phyloP scores from a whole-genome alignment of 23 tunicate genomes.

The Oikopleura albicans region DNA sequence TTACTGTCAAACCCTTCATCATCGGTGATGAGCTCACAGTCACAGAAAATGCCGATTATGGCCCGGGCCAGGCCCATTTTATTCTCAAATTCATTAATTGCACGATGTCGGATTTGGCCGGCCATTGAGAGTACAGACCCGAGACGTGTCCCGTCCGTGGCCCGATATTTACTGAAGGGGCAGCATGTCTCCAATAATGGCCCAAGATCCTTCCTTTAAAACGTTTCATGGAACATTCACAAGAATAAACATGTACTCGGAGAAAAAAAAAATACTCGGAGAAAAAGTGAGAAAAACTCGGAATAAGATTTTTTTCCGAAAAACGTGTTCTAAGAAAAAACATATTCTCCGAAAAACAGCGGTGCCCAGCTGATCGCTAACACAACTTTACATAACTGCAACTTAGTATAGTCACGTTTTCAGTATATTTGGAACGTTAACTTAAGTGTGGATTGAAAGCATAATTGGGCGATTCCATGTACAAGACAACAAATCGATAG shows the following conservation, averaged over 20 bases:
- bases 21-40: constrained; percentile 11
- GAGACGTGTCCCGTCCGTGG: not conserved
- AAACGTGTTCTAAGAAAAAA: too few species aligned
- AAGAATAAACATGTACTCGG: too few species aligned
- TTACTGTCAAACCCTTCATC: constrained; percentile 35
- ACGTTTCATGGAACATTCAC: too few species aligned
- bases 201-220: not conserved
- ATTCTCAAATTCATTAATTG: not conserved
- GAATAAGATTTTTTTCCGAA: too few species aligned
- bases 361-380: too few species aligned
- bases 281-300: too few species aligned
- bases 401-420: too few species aligned
- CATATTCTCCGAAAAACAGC: too few species aligned
- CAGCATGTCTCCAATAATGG: not conserved
- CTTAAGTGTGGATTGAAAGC: constrained; percentile 11
- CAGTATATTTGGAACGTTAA: too few species aligned
- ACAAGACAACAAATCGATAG: not conserved
- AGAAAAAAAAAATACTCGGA: too few species aligned
- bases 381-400: too few species aligned
- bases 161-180: not conserved
- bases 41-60: constrained; percentile 5
- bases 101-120: not conserved
- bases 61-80: not conserved
- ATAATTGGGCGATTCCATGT: not conserved
- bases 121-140: not conserved